Percentiles rank a stretch among this genome's conserved stretches.
Conservation (phyloP, 2,113 vertebrate species). For the Platysteira castanea region DNA sequence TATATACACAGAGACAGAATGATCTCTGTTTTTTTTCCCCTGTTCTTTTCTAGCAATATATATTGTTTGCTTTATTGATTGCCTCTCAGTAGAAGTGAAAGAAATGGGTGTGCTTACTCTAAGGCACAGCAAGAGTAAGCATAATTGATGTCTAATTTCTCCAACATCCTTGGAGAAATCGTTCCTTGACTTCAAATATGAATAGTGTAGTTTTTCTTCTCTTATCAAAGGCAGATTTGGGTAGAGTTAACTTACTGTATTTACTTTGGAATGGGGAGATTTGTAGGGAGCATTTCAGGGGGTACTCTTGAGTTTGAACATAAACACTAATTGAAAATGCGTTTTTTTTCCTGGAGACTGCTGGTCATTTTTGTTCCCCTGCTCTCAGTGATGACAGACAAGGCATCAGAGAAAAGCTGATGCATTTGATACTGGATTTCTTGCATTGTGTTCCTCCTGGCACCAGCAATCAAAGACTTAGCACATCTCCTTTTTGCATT, state of each 20-base stretch:
- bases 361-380: background rate
- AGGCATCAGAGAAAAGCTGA: background rate
- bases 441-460: background rate
- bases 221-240: background rate
- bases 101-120: background rate
- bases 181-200: background rate
- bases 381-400: background rate
- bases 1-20: background rate
- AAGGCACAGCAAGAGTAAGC: background rate
- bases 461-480: background rate
- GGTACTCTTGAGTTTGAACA: background rate
- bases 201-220: background rate
- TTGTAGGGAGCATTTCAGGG: background rate
- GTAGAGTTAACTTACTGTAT: background rate
- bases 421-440: background rate
- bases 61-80: background rate
- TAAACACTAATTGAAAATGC: background rate
- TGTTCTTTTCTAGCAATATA: background rate
- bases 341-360: background rate
- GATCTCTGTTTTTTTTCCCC: accelerated
- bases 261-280: background rate
- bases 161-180: background rate
- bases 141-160: background rate
- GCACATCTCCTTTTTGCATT: background rate
- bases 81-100: background rate